Percentiles rank a stretch among this genome's conserved stretches.
Evolutionary conservation across 2,797 vertebrate genomes (phyloP).

Genomic region (Crenichthys baileyi): DNA sequence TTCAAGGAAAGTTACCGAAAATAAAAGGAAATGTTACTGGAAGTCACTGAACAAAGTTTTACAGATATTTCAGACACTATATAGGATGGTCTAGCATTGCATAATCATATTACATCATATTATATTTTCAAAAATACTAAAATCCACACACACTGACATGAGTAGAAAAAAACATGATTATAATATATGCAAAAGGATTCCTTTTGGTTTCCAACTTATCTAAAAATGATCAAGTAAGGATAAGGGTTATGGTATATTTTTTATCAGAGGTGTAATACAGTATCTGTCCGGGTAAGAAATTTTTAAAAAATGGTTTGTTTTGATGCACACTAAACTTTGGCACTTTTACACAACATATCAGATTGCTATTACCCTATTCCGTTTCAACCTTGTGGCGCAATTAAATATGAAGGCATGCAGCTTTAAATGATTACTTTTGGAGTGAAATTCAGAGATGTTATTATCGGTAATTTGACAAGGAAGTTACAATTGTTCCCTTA

Average conservation of each 20-base stretch:
- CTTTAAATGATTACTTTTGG: not conserved
- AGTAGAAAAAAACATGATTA: not conserved
- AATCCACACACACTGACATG: not conserved
- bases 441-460: not conserved
- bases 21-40: not conserved
- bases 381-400: not conserved
- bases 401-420: not conserved
- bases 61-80: not conserved
- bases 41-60: not conserved
- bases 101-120: not conserved
- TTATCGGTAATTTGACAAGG: not conserved
- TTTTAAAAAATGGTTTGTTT: not conserved
- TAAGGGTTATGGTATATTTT: conserved; percentile 22
- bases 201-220: conserved; percentile 31
- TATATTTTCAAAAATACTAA: not conserved
- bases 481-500: not conserved
- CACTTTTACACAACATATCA: not conserved
- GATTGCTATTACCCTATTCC: not conserved
- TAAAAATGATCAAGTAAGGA: not conserved
- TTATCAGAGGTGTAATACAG: not conserved
- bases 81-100: not conserved
- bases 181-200: not conserved
- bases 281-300: conserved; percentile 6
- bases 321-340: not conserved
- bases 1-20: not conserved